Evolutionary conservation across 2,888 invertebrate species (phyloP), one percentile per base, ranked within the genome.

Genomic region (Eristalis pertinax): DNA sequence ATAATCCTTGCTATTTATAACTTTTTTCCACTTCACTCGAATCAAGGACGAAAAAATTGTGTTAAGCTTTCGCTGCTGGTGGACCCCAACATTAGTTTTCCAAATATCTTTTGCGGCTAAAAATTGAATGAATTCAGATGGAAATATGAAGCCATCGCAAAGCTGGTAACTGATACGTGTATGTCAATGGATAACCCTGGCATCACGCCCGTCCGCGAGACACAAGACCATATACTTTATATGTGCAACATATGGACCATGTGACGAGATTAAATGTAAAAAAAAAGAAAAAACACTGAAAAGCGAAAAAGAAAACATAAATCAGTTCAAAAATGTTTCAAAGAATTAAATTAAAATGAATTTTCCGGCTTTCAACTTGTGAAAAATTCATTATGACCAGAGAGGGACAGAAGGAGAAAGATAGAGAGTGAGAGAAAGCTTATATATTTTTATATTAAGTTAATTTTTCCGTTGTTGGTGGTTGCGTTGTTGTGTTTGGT

Each of bases 311-410:
- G 62, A 43, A 56, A 77, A 80, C 72, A 65, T 73, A 77, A 81
- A 77, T 74, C 77, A 82, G 82, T 74, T 82, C 62, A 86, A 86
- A 86, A 84, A 76, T 73, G 75, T 87, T 87, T 68, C 84, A 87
- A 79, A 84, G 84, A 87, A 84, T 87, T 84, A 80, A 87, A 87
- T 87, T 87, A 84, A 87, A 84, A 87, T 76, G 87, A 87, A 83
- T 87, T 87, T 87, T 84, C 87, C 87, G 84, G 87, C 84, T 87
- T 84, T 87, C 84, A 84, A 84, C 75, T 87, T 87, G 75, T 87
- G 84, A 84, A 87, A 87, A 87, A 87, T 87, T 87, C 84, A 87
- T 87, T 87, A 87, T 73, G 73, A 76, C 84, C 79, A 84, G 64
- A 79, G 76, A 80, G 79, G 15, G 13, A 26, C 13, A 22, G 26